Base-by-base conservation (phyloP, 1,140 invertebrate genomes). In the Akabosia matsudoensis region DNA sequence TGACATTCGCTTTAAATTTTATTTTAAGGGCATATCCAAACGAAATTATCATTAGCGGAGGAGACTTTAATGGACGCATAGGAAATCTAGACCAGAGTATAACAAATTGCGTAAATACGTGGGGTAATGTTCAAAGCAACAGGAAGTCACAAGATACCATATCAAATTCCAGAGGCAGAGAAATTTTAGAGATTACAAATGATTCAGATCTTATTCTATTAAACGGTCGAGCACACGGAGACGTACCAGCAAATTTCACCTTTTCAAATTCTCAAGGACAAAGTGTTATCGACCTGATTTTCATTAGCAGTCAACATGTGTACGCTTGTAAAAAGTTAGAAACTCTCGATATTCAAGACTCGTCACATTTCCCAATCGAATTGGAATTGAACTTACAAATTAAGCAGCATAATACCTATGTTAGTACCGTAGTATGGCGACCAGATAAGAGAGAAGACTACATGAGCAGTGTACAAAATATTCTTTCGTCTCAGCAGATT, bases 231-330 rank as follows among this genome's bases (percentile, higher is more conserved):
- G n/a, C 28, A 10, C 4, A 64, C 7, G n/a, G n/a, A 10, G 56
- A 64, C 24, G n/a, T 13, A 22, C n/a, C n/a, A 64, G 56, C n/a
- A 64, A 64, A 64, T 22, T 64, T 64, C 24, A 64, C 56, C 7
- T 64, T 64, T 22, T 28, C n/a, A 7, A 24, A 22, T 64, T 28
- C n/a, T 10, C 56, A 64, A 77, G 67, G 72, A 10, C 52, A 77
- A 52, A 75, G 76, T 24, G 67, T 22, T 70, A 77, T 77, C 16
- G 76, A 77, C 78, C 18, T 77, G 30, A 77, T 52, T 77, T 30
- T 77, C 18, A 24, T 22, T 77, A 70, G 37, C 26, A 73, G 16
- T 56, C 24, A 45, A 61, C 10, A 24, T 34, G 24, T 26, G 24
- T 34, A 14, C 37, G 71, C n/a, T 14, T 33, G 71, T 14, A 33